phyloP scores from a whole-genome alignment of 2,797 vertebrate genomes.

The Hippopotamyrus pictus region DNA sequence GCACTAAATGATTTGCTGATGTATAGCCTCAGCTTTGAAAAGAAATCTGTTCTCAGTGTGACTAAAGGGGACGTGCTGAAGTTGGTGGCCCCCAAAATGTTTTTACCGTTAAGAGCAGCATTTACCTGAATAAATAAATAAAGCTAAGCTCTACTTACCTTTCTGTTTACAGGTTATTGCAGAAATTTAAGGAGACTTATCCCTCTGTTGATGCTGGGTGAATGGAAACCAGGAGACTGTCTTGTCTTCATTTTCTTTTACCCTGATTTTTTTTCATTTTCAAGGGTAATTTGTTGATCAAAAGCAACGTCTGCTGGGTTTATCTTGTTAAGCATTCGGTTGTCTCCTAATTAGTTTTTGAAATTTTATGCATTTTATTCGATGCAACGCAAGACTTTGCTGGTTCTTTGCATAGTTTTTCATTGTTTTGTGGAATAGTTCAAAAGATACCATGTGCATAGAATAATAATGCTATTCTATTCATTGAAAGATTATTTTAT shows the following conservation, averaged over 20 bases:
- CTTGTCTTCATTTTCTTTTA: background rate
- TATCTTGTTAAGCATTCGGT: constrained; percentile 71
- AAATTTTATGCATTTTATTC: constrained; percentile 61
- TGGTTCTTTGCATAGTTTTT: constrained; percentile 60
- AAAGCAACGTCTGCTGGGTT: constrained; percentile 56
- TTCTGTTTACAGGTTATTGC: background rate
- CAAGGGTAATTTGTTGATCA: constrained; percentile 53
- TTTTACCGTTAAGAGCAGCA: constrained; percentile 65
- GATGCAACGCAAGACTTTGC: constrained; percentile 62
- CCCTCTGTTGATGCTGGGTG: background rate
- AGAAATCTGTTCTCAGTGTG: constrained; percentile 76
- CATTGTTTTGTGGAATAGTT: constrained; percentile 59
- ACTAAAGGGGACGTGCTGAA: constrained; percentile 66
- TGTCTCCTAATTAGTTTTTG: constrained; percentile 66
- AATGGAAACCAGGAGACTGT: background rate
- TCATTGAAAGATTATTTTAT: background rate
- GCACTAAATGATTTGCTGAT: constrained; percentile 72
- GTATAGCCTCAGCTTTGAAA: constrained; percentile 69
- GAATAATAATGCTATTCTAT: constrained; percentile 60
- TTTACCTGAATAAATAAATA: constrained; percentile 45
- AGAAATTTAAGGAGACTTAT: background rate
- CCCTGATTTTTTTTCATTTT: constrained; percentile 36
- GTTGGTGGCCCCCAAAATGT: constrained; percentile 58
- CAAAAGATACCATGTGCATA: constrained; percentile 73
- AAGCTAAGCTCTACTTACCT: constrained; percentile 1